phyloP scores from a whole-genome alignment of 64 coral and sea anemone genomes.

The Pocillopora verrucosa region DNA sequence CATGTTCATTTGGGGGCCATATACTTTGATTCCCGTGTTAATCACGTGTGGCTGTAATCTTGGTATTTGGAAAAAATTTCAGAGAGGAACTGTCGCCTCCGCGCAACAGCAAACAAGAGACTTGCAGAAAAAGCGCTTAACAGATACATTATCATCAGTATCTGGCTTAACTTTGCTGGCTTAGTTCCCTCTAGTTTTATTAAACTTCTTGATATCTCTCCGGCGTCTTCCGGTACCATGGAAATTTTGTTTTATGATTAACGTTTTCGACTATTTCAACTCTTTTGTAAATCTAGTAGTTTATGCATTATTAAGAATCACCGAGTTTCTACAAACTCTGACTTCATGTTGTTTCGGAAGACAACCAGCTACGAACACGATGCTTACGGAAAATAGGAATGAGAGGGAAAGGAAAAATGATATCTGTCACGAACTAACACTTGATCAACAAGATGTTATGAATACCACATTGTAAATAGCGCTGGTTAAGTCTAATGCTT shows the following conservation, averaged over 20 bases:
- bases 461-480: too few relatives aligned
- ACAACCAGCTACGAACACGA: too few relatives aligned
- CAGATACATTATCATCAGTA: background rate
- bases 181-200: background rate
- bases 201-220: background rate
- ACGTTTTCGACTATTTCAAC: background rate
- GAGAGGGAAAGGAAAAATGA: too few relatives aligned
- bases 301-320: background rate
- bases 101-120: background rate
- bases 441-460: too few relatives aligned
- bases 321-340: background rate
- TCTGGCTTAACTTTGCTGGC: background rate
- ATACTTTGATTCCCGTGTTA: background rate
- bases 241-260: background rate
- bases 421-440: too few relatives aligned
- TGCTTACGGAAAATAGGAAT: too few relatives aligned
- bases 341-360: background rate
- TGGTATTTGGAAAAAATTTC: constrained; percentile 11
- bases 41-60: too few relatives aligned
- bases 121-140: background rate
- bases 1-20: background rate
- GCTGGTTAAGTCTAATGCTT: too few relatives aligned
- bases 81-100: background rate
- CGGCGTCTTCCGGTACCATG: background rate
- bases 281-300: background rate